A percentile compares a stretch with the other conserved stretches of the same genome.
Evolutionary conservation across 2,113 vertebrate genomes (phyloP).

Genomic region (Podilymbus podiceps): DNA sequence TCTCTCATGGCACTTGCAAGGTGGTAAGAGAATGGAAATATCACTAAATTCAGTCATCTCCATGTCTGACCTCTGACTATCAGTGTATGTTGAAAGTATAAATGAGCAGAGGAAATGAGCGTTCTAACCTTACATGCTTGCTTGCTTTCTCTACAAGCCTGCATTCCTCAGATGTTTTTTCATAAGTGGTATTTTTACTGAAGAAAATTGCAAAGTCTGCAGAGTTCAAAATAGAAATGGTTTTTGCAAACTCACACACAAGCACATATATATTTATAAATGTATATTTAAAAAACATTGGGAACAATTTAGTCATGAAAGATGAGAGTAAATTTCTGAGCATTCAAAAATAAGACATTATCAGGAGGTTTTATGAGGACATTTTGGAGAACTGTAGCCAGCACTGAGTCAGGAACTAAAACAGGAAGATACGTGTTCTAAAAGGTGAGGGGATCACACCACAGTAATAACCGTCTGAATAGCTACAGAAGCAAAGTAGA

Average conservation of each 20-base stretch:
- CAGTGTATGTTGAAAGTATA: neutral
- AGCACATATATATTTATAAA: constrained; percentile 12
- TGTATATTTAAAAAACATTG: neutral
- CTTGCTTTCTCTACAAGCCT: neutral
- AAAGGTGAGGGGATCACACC: neutral
- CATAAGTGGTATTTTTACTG: neutral
- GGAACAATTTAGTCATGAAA: neutral
- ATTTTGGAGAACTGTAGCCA: neutral
- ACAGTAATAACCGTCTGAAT: neutral
- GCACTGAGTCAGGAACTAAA: neutral
- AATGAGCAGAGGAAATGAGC: neutral
- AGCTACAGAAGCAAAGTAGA: neutral
- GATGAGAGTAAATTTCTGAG: neutral
- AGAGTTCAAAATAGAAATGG: constrained; percentile 4
- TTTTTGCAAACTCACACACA: neutral
- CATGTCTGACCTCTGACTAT: neutral
- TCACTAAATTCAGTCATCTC: neutral
- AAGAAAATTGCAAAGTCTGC: neutral
- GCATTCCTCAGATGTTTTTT: neutral
- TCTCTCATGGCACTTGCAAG: neutral
- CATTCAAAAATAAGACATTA: neutral
- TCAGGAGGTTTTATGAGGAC: neutral
- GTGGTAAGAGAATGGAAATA: neutral
- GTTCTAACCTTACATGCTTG: neutral
- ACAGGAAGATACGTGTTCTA: neutral